Evolutionary conservation across 2,113 vertebrate genomes (phyloP), one percentile per base, ranked within the genome.

Genomic region (Thalassarche chlororhynchos): DNA sequence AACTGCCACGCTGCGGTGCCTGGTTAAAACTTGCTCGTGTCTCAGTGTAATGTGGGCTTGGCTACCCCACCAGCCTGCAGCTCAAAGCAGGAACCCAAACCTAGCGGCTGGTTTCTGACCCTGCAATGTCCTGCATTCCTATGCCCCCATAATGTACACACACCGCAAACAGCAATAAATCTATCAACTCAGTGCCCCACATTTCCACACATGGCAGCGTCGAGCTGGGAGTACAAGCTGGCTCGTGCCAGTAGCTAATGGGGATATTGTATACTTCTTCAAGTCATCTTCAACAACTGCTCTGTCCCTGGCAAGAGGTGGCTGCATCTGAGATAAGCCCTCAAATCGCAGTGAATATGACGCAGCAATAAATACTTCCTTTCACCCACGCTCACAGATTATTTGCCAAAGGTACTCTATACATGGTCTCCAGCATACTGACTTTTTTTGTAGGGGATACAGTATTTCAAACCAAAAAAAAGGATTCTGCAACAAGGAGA

Each of bases 141-240:
- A 61, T 0, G 0, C 20, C 58, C 42, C 42, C 20, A 34, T 28
- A 61, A 82, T 1, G 40, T 3, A 51, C 17, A n/a, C 1, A 3
- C 42, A 69, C 12, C 1, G 6, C 74, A n/a, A 91, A 90, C 0
- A 2, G n/a, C 58, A 93, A 51, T 25, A 52, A 47, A 89, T 74
- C 64, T 34, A 17, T 31, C 74, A 49, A 52, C 72, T 64, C 62
- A 32, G 3, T 31, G 25, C 12, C 55, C 38, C 1, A 5, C 8
- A 25, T 24, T 77, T 74, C 78, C 55, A 17, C 0, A 1, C n/a
- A 9, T 1, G 2, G 36, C 42, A 76, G 46, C 1, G 32, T n/a
- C 3, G 8, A 93, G 49, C 19, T 85, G 81, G 26, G 58, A 87
- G 24, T 15, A 66, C 4, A 26, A 0, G 0, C 10, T 38, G 70